These are phyloP conservation scores for Sminthopsis crassicaudata DNA, from an alignment of 2,113 vertebrate genomes.

Conservation along the genomic window DNA sequence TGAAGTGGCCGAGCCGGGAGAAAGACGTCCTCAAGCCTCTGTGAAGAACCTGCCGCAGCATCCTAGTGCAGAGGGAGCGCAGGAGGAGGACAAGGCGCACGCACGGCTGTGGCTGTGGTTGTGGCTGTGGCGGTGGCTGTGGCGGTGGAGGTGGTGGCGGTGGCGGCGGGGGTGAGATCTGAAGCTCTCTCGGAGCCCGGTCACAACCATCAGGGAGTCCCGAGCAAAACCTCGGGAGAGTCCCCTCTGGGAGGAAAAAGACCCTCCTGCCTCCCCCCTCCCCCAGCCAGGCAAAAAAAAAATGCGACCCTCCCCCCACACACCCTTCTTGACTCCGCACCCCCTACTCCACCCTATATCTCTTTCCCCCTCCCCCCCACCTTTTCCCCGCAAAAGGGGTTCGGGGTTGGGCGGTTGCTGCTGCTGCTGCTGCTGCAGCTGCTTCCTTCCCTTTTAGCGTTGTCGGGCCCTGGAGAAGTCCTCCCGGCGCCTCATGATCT, in stretches of 20 bases:
- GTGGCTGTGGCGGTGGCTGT: constrained; percentile 74
- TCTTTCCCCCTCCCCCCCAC: not conserved
- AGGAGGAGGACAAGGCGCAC: constrained; percentile 89
- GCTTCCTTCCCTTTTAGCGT: not conserved
- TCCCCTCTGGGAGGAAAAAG: constrained; percentile 77
- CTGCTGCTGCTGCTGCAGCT: not conserved
- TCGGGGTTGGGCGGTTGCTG: not conserved
- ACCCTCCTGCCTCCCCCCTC: constrained; percentile 78
- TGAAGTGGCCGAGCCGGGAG: constrained; percentile 94
- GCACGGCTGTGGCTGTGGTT: constrained; percentile 79
- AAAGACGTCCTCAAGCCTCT: constrained; percentile 94
- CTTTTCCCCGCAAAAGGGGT: not conserved
- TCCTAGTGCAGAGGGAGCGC: constrained; percentile 90
- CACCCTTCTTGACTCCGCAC: not conserved
- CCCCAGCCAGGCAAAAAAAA: constrained; percentile 72
- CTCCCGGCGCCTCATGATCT: not conserved
- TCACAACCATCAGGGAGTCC: constrained; percentile 90
- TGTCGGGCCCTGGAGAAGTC: constrained; percentile 2
- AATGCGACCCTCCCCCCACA: constrained; percentile 64
- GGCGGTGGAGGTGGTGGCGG: constrained; percentile 65
- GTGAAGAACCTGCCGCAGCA: constrained; percentile 97
- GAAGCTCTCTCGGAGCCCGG: constrained; percentile 91
- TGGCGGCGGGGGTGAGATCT: constrained; percentile 81
- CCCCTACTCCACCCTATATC: not conserved
- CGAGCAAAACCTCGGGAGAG: constrained; percentile 75